Percentiles rank a stretch among this genome's conserved stretches.
Conservation (phyloP, 2,888 invertebrate genomes). For the Erebia aethiops region DNA sequence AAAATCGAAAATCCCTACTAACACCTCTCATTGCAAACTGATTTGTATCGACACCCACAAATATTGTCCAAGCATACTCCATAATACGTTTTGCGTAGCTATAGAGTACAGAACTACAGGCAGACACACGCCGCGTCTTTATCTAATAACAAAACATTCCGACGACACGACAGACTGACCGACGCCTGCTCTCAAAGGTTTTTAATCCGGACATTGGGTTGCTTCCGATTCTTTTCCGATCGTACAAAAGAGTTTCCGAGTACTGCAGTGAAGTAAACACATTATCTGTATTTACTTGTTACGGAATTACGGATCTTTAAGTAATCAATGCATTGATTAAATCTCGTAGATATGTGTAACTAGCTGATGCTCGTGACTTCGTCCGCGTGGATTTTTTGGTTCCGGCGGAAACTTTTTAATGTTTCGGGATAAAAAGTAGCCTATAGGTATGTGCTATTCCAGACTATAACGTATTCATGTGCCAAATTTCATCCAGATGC, state of each 20-base stretch:
- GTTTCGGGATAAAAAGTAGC: too few relatives aligned
- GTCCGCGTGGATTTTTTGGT: too few relatives aligned
- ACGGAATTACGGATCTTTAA: too few relatives aligned
- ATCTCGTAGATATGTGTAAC: not conserved
- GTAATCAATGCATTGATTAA: too few relatives aligned
- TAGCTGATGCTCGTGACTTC: too few relatives aligned
- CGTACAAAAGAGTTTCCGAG: slow-evolving; percentile 38
- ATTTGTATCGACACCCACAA: slow-evolving; percentile 56
- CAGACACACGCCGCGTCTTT: slow-evolving; percentile 20
- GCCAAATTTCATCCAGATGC: too few relatives aligned
- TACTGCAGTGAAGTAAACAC: not conserved
- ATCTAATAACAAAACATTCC: slow-evolving; percentile 7
- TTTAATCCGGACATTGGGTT: slow-evolving; percentile 46
- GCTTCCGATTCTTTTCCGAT: slow-evolving; percentile 34
- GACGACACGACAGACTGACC: slow-evolving; percentile 37
- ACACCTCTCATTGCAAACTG: slow-evolving; percentile 39
- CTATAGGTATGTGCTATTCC: too few relatives aligned
- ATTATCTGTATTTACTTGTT: too few relatives aligned
- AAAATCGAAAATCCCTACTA: slow-evolving; percentile 32
- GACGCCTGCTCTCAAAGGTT: slow-evolving; percentile 26
- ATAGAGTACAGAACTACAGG: not conserved
- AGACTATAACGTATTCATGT: too few relatives aligned
- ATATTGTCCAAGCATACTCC: slow-evolving; percentile 41
- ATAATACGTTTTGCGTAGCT: not conserved
- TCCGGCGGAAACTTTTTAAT: too few relatives aligned